phyloP scores from a whole-genome alignment of 1,140 invertebrate genomes.

The Cydia amplana region DNA sequence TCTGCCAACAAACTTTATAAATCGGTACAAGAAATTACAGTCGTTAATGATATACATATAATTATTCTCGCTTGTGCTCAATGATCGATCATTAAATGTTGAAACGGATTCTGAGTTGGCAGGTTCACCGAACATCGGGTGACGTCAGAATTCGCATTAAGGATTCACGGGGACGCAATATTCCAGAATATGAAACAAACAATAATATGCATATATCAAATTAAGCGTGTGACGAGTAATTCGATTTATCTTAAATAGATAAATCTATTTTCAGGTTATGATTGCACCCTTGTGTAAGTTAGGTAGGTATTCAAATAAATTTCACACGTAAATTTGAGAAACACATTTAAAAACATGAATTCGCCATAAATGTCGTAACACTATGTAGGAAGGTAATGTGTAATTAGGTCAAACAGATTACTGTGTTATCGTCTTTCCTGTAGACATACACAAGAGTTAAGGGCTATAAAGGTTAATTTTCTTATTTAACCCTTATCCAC shows the following conservation, averaged over 20 bases:
- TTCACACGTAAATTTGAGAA: neutral
- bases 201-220: constrained; percentile 35
- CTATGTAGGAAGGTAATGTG: neutral
- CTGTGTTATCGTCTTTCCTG: too few relatives aligned
- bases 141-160: constrained; percentile 55
- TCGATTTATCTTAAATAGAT: constrained; percentile 30
- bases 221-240: constrained; percentile 20
- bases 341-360: neutral
- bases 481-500: too few relatives aligned
- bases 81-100: constrained; percentile 33
- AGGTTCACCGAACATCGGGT: constrained; percentile 2
- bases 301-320: neutral
- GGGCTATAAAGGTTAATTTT: too few relatives aligned
- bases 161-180: constrained; percentile 76
- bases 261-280: constrained; percentile 42
- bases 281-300: neutral
- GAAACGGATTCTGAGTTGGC: constrained; percentile 29
- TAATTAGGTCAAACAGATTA: too few relatives aligned
- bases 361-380: neutral
- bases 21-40: constrained; percentile 21
- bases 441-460: too few relatives aligned
- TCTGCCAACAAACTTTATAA: constrained; percentile 31
- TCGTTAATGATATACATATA: constrained; percentile 1
- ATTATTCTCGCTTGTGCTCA: constrained; percentile 20
- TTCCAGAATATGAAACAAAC: constrained; percentile 37